A percentile compares a stretch with the other conserved stretches of the same genome.
Evolutionary conservation across 2,888 invertebrate genomes (phyloP).

Genomic region (Meghimatium bilineatum): DNA sequence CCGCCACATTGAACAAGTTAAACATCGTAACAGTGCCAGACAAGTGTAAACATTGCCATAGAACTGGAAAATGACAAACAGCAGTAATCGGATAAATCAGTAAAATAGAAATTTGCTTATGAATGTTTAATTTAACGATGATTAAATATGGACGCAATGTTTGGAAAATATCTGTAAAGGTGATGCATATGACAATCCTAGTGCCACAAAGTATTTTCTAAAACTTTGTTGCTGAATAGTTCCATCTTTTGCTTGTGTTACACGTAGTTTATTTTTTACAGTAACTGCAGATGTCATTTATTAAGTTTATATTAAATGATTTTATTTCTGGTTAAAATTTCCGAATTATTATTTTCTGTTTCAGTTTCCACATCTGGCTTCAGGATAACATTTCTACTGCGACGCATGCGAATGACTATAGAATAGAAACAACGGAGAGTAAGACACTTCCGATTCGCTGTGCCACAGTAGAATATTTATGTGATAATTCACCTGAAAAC

Average conservation of each 20-base stretch:
- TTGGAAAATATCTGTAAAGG: not conserved
- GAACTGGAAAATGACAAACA: too few relatives aligned
- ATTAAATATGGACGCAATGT: not conserved
- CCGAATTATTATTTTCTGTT: not conserved
- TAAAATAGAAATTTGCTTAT: not conserved
- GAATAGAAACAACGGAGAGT: not conserved
- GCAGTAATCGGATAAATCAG: too few relatives aligned
- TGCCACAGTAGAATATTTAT: constrained; percentile 14
- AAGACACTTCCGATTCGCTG: not conserved
- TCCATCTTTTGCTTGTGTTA: not conserved
- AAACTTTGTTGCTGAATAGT: not conserved
- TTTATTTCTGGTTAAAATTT: not conserved
- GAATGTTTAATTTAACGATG: not conserved
- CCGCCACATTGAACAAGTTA: too few relatives aligned
- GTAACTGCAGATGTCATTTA: not conserved
- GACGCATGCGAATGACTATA: not conserved
- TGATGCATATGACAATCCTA: not conserved
- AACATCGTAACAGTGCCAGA: too few relatives aligned
- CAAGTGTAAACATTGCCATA: too few relatives aligned
- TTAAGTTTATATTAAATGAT: not conserved
- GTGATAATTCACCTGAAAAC: constrained; percentile 9
- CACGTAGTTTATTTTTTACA: not conserved
- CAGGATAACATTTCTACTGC: not conserved
- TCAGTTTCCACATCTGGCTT: not conserved
- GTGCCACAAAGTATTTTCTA: not conserved